Conservation (phyloP, 2,797 vertebrate genomes). For the Acestrorhynchus altus region DNA sequence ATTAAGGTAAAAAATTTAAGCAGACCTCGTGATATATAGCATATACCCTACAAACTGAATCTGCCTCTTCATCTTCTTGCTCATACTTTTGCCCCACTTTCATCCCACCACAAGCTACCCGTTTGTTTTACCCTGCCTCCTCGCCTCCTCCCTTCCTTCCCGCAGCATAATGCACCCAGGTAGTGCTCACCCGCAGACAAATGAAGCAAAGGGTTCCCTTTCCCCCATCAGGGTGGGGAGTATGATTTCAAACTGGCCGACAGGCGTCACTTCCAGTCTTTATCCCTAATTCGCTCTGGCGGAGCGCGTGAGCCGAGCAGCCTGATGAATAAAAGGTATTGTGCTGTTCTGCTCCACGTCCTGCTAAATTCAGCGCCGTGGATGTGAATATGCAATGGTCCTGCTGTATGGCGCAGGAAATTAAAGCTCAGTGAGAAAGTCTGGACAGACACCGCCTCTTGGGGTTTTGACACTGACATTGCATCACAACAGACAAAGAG, state of each 20-base stretch:
- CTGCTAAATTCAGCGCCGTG: conserved; percentile 57
- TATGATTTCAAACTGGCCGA: conserved; percentile 62
- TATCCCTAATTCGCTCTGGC: conserved; percentile 56
- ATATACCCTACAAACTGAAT: neutral
- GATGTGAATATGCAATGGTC: conserved; percentile 61
- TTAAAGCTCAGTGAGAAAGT: conserved; percentile 40
- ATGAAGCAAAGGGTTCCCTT: conserved; percentile 50
- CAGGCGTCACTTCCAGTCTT: conserved; percentile 62
- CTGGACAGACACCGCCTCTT: conserved; percentile 23
- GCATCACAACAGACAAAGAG: conserved; percentile 5
- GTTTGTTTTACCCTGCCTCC: conserved; percentile 11
- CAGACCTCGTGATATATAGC: neutral
- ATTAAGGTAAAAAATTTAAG: neutral
- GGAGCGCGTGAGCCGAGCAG: conserved; percentile 18
- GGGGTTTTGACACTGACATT: conserved; percentile 16
- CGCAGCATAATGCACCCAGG: conserved; percentile 55
- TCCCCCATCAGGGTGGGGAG: conserved; percentile 47
- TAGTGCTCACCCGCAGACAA: conserved; percentile 52
- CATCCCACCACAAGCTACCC: neutral
- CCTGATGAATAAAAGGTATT: conserved; percentile 61
- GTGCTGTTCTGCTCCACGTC: conserved; percentile 63
- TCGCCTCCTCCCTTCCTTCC: conserved; percentile 24
- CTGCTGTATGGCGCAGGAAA: conserved; percentile 28
- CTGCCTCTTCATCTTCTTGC: neutral
- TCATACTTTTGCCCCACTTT: conserved; percentile 13